phyloP scores from a whole-genome alignment of 2,797 vertebrate species.

The Crocodylus rhombifer region DNA sequence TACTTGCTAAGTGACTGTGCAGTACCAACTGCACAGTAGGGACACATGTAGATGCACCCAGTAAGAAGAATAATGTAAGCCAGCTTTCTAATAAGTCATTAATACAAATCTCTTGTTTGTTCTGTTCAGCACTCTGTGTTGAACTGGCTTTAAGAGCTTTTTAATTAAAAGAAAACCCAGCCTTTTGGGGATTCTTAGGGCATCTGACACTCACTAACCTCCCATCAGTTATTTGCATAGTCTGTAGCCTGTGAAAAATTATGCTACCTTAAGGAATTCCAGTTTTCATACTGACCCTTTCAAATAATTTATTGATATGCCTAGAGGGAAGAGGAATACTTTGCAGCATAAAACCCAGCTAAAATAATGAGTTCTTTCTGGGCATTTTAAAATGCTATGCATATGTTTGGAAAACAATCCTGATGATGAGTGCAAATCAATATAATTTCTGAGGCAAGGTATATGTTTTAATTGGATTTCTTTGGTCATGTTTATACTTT shows the following conservation, averaged over 20 bases:
- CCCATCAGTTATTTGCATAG: not conserved
- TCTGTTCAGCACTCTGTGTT: not conserved
- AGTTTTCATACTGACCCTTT: constrained; percentile 15
- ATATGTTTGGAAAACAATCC: constrained; percentile 3
- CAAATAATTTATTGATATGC: not conserved
- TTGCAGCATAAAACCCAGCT: not conserved
- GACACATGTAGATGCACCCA: too few species aligned
- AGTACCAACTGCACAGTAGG: too few species aligned
- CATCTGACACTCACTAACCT: not conserved
- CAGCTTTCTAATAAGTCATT: not conserved
- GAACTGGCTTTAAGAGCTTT: not conserved
- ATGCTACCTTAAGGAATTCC: not conserved
- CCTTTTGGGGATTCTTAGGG: not conserved
- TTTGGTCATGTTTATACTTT: not conserved
- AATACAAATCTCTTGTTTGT: not conserved
- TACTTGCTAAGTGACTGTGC: too few species aligned
- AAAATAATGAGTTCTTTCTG: not conserved
- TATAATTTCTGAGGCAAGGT: not conserved
- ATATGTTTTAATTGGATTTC: not conserved
- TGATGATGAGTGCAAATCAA: not conserved
- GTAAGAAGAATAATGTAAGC: not conserved
- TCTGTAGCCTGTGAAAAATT: not conserved
- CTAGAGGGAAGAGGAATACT: not conserved
- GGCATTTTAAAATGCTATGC: not conserved
- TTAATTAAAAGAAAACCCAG: not conserved